Conservation (phyloP, 2,113 vertebrate genomes). For the Microcebus tavaratra region DNA sequence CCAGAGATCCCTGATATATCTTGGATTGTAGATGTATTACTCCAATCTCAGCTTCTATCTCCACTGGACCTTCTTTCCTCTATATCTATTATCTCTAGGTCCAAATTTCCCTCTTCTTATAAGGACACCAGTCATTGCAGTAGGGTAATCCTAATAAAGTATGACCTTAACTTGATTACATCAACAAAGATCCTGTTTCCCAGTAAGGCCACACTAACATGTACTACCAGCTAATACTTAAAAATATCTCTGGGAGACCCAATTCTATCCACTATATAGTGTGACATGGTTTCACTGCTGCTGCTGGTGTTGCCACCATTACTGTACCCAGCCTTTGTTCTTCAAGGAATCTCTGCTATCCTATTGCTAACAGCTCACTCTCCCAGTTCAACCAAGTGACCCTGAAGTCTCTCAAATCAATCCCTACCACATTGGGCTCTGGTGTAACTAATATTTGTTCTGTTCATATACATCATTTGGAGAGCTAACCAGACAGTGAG, state of each 20-base stretch:
- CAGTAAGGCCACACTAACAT: not conserved
- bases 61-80: not conserved
- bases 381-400: not conserved
- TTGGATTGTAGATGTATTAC: not conserved
- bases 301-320: not conserved
- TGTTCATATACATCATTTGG: not conserved
- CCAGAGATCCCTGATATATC: not conserved
- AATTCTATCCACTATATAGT: rapidly evolving
- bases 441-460: not conserved
- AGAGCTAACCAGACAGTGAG: not conserved
- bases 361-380: not conserved
- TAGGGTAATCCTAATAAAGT: not conserved
- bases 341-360: not conserved
- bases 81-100: not conserved
- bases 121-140: not conserved
- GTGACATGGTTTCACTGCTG: not conserved
- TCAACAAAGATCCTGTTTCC: not conserved
- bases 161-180: not conserved
- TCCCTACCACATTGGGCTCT: not conserved
- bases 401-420: not conserved
- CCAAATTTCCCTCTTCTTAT: not conserved
- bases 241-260: not conserved
- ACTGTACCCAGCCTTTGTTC: rapidly evolving
- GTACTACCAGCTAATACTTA: not conserved
- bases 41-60: not conserved